Percentiles rank a stretch among this genome's conserved stretches.
phyloP scores from a whole-genome alignment of 2,113 vertebrate genomes.

The Trematocara stigmaticum region DNA sequence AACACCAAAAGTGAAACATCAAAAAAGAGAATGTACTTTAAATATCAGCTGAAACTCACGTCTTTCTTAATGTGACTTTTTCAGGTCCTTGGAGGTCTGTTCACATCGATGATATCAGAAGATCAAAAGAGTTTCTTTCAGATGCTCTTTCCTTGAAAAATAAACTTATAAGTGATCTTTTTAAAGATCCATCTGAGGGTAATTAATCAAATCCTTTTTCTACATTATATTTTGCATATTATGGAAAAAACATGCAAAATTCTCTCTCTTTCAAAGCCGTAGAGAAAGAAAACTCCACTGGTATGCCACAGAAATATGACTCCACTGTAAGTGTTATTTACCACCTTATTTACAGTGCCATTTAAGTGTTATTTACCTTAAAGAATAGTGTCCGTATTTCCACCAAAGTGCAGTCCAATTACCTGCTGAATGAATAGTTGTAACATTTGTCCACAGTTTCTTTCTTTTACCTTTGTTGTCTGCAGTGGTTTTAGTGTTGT shows the following conservation, averaged over 20 bases:
- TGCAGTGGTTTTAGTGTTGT: accelerated
- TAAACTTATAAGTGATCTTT: neutral
- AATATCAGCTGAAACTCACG: neutral
- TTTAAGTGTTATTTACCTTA: neutral
- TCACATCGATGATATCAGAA: neutral
- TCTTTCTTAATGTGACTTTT: neutral
- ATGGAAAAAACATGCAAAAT: neutral
- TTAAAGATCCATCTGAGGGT: neutral
- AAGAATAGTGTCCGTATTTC: accelerated
- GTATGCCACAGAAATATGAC: neutral
- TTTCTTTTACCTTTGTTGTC: neutral
- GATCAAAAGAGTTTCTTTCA: neutral
- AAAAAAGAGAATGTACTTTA: neutral
- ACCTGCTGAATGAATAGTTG: neutral
- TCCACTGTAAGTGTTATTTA: neutral
- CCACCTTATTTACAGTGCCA: accelerated
- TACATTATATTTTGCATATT: neutral
- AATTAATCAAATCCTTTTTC: neutral
- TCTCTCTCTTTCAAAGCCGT: neutral
- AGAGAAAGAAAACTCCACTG: neutral
- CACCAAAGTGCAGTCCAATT: accelerated
- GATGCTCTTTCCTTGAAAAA: neutral
- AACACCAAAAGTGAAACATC: neutral
- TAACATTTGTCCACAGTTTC: accelerated
- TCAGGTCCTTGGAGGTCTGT: neutral